phyloP scores from a whole-genome alignment of 2,797 vertebrate species.

The Ctenopoma kingsleyae region DNA sequence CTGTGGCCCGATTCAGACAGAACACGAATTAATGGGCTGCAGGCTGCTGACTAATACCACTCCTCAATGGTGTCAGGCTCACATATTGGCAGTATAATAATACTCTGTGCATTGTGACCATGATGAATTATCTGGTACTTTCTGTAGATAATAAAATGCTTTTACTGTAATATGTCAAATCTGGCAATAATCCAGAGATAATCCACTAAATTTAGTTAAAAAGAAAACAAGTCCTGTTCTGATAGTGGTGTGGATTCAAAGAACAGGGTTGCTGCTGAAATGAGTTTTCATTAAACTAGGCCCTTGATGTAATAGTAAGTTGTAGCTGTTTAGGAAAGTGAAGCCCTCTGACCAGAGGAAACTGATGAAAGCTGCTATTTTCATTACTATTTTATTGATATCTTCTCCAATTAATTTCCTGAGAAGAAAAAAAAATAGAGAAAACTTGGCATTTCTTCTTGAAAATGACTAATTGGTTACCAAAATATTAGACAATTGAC shows the following conservation, averaged over 20 bases:
- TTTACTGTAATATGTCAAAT: not conserved
- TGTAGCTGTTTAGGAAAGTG: not conserved
- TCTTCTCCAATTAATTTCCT: no score
- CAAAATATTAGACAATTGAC: no score
- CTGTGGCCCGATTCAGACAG: constrained; percentile 25
- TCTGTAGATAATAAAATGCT: constrained; percentile 13
- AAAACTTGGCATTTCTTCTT: no score
- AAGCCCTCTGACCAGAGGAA: not conserved
- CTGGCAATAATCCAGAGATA: constrained; percentile 34
- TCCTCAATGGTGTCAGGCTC: constrained; percentile 36
- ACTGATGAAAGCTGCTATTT: no score
- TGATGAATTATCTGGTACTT: constrained; percentile 14
- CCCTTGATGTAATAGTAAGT: not conserved
- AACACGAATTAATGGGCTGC: constrained; percentile 39
- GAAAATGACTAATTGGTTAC: no score
- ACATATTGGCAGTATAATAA: constrained; percentile 28
- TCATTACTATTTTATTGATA: not conserved
- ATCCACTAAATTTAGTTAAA: constrained; percentile 12
- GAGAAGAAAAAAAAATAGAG: no score
- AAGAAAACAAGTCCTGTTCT: not conserved
- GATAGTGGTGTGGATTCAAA: not conserved
- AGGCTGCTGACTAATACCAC: constrained; percentile 51
- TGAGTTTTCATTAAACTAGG: not conserved
- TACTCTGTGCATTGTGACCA: constrained; percentile 13
- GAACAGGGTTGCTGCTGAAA: not conserved